These are phyloP conservation scores for Phyllotreta cruciferae DNA, from an alignment of 2,888 invertebrate genomes.

Conservation along the genomic window DNA sequence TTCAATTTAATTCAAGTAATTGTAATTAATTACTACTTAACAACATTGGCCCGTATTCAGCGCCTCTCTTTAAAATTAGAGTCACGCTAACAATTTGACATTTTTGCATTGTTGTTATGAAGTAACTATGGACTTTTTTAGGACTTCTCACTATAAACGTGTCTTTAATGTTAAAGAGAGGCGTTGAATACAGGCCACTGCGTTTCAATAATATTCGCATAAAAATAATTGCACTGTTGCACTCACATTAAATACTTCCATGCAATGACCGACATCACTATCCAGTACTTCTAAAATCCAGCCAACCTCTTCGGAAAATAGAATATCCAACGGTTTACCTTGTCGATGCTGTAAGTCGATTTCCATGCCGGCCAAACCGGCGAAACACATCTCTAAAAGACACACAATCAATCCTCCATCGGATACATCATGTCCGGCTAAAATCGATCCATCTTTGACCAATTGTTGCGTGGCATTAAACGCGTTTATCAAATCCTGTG, in stretches of 20 bases:
- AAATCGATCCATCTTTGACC: constrained; percentile 73
- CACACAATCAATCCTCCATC: constrained; percentile 95
- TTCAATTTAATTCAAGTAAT: too few relatives aligned
- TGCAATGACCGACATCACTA: constrained; percentile 65
- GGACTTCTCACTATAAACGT: too few relatives aligned
- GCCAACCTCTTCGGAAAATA: constrained; percentile 88
- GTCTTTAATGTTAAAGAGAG: too few relatives aligned
- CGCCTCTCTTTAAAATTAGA: too few relatives aligned
- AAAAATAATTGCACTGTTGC: too few relatives aligned
- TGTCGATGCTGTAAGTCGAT: constrained; percentile 67
- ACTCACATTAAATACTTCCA: constrained; percentile 65
- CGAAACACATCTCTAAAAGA: constrained; percentile 95
- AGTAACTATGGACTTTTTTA: too few relatives aligned
- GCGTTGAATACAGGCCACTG: too few relatives aligned
- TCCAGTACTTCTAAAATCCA: constrained; percentile 79
- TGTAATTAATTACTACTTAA: too few relatives aligned
- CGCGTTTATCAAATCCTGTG: constrained; percentile 71
- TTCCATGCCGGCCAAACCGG: constrained; percentile 81
- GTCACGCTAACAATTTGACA: too few relatives aligned
- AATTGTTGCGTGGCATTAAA: constrained; percentile 86
- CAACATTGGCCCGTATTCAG: too few relatives aligned
- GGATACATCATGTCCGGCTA: constrained; percentile 94
- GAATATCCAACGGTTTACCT: constrained; percentile 68
- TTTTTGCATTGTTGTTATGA: too few relatives aligned
- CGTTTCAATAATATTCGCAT: too few relatives aligned